Percentiles rank a stretch among this genome's conserved stretches.
phyloP scores from a whole-genome alignment of 1,140 invertebrate species.

The Hetaerina americana region DNA sequence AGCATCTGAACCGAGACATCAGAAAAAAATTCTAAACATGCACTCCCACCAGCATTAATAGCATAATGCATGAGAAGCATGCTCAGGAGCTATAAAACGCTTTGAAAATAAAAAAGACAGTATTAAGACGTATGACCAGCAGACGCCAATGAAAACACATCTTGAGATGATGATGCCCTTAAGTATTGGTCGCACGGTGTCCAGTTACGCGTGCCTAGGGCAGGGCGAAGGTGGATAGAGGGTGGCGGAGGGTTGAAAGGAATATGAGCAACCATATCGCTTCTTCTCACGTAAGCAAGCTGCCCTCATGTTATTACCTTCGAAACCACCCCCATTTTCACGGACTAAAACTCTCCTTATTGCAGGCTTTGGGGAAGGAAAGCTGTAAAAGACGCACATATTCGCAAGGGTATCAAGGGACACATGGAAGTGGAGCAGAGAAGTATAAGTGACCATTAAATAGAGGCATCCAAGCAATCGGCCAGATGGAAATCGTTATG shows the following conservation, averaged over 20 bases:
- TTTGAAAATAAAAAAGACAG: not conserved
- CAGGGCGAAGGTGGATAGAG: not conserved
- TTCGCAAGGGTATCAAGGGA: not conserved
- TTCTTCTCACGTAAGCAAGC: not conserved
- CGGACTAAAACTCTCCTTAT: not conserved
- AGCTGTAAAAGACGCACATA: not conserved
- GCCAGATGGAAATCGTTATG: too few relatives aligned
- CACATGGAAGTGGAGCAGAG: not conserved
- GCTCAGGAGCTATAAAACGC: too few relatives aligned
- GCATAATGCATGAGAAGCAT: too few relatives aligned
- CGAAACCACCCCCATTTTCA: not conserved
- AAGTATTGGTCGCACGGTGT: not conserved
- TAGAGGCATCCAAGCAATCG: not conserved
- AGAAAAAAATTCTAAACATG: too few relatives aligned
- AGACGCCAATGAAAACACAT: not conserved
- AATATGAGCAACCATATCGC: not conserved
- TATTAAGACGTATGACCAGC: not conserved
- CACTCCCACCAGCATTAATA: too few relatives aligned
- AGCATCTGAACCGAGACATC: too few relatives aligned
- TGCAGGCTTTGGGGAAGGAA: not conserved
- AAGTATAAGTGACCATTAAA: not conserved
- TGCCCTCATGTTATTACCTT: not conserved
- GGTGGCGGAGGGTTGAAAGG: not conserved
- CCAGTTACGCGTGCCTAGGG: not conserved
- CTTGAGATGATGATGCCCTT: too few relatives aligned